A percentile compares a stretch with the other conserved stretches of the same genome.
These are phyloP conservation scores for Apogon hyalosoma DNA, from an alignment of 2,797 vertebrate genomes.

Conservation along the genomic window DNA sequence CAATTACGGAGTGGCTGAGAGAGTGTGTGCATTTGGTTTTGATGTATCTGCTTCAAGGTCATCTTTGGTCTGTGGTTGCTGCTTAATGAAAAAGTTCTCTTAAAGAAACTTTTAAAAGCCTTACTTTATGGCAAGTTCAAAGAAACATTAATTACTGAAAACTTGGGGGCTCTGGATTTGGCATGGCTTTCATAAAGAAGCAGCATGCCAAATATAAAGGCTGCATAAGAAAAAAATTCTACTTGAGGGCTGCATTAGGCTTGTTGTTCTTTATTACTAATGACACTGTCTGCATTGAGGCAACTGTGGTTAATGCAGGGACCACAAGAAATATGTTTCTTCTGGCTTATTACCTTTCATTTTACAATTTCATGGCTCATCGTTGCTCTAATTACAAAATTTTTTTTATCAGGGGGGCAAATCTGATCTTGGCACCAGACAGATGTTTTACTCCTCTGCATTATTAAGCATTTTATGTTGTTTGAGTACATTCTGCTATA, in stretches of 20 bases:
- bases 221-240: constrained; percentile 14
- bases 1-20: neutral
- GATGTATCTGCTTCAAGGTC: neutral
- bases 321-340: constrained; percentile 10
- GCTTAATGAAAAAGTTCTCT: constrained; percentile 26
- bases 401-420: neutral
- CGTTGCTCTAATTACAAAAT: neutral
- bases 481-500: neutral
- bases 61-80: constrained; percentile 21
- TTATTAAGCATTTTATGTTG: too few relatives aligned
- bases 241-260: constrained; percentile 4
- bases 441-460: too few relatives aligned
- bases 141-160: constrained; percentile 19
- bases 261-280: constrained; percentile 8
- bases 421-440: neutral
- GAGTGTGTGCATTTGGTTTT: neutral
- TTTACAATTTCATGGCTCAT: constrained; percentile 7
- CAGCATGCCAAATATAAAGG: constrained; percentile 9
- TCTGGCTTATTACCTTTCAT: constrained; percentile 16
- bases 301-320: constrained; percentile 7
- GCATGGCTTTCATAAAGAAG: constrained; percentile 27
- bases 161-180: neutral
- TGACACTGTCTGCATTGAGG: constrained; percentile 15
- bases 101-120: constrained; percentile 17
- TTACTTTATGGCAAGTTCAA: constrained; percentile 26